phyloP scores from a whole-genome alignment of 2,797 vertebrate species.

The Amphiprion clarkii region DNA sequence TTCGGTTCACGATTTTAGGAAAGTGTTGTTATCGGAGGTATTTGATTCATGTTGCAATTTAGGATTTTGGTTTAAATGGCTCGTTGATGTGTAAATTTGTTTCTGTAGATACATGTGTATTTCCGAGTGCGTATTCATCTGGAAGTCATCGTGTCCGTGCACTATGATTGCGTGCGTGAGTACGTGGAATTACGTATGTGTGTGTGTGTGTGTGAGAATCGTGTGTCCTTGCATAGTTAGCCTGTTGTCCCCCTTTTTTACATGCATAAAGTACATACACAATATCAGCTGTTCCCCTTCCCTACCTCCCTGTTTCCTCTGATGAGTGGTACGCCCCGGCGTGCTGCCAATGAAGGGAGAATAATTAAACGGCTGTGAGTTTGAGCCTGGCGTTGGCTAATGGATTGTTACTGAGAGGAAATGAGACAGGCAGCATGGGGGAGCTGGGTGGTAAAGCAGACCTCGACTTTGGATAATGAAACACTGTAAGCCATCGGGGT shows the following conservation, averaged over 20 bases:
- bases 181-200: slow-evolving; percentile 2
- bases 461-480: slow-evolving; percentile 78
- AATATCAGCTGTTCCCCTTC: slow-evolving; percentile 58
- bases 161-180: neutral
- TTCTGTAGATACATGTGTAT: slow-evolving; percentile 8
- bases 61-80: slow-evolving; percentile 30
- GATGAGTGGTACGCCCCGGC: slow-evolving; percentile 75
- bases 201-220: neutral
- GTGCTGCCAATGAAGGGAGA: slow-evolving; percentile 73
- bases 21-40: slow-evolving; percentile 19
- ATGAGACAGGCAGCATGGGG: slow-evolving; percentile 78
- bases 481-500: slow-evolving; percentile 68
- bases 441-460: slow-evolving; percentile 73
- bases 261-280: slow-evolving; percentile 44
- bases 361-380: slow-evolving; percentile 86
- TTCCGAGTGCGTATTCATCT: slow-evolving; percentile 7
- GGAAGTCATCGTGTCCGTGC: neutral
- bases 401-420: slow-evolving; percentile 82
- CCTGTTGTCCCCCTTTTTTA: slow-evolving; percentile 38
- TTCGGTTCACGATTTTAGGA: slow-evolving; percentile 7
- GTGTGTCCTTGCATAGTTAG: slow-evolving; percentile 12
- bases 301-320: slow-evolving; percentile 56
- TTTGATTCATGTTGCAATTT: slow-evolving; percentile 42
- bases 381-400: slow-evolving; percentile 80
- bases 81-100: slow-evolving; percentile 24